Conservation (phyloP, 2,113 vertebrate species). For the Menidia beryllina region DNA sequence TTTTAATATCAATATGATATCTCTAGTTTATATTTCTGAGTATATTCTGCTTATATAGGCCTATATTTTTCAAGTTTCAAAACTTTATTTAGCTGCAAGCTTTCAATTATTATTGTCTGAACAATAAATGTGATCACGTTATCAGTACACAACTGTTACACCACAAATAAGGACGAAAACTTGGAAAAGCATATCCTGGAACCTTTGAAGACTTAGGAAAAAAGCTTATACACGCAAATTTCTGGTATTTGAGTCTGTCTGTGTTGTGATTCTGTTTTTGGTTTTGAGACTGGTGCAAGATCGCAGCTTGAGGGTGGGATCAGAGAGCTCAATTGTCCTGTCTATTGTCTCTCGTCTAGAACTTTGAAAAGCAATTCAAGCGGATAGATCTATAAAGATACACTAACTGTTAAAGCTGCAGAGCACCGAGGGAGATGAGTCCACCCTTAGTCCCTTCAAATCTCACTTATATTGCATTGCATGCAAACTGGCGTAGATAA, state of each 20-base stretch:
- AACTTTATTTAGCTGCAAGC: too few relatives aligned
- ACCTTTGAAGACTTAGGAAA: too few relatives aligned
- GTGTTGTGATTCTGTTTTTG: conserved; percentile 55
- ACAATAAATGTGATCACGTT: too few relatives aligned
- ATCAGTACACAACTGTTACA: too few relatives aligned
- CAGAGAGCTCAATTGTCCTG: conserved; percentile 61
- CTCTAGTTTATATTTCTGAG: too few relatives aligned
- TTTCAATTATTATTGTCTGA: too few relatives aligned
- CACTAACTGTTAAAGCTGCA: conserved; percentile 58
- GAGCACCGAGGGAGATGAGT: conserved; percentile 51
- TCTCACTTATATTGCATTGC: conserved; percentile 79
- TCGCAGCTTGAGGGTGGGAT: conserved; percentile 63
- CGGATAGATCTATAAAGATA: conserved; percentile 72
- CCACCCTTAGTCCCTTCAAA: conserved; percentile 63
- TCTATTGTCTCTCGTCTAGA: conserved; percentile 59
- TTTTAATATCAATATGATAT: too few relatives aligned
- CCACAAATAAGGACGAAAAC: too few relatives aligned
- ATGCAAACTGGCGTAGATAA: conserved; percentile 26
- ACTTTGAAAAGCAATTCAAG: conserved; percentile 67
- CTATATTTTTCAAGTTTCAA: too few relatives aligned
- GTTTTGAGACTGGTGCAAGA: conserved; percentile 40
- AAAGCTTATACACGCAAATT: conserved; percentile 35
- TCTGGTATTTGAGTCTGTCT: conserved; percentile 57
- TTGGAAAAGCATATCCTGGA: too few relatives aligned
- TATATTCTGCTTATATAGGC: too few relatives aligned